A percentile compares a stretch with the other conserved stretches of the same genome.
Evolutionary conservation across 2,113 vertebrate genomes (phyloP).

Genomic region (Zingel zingel): DNA sequence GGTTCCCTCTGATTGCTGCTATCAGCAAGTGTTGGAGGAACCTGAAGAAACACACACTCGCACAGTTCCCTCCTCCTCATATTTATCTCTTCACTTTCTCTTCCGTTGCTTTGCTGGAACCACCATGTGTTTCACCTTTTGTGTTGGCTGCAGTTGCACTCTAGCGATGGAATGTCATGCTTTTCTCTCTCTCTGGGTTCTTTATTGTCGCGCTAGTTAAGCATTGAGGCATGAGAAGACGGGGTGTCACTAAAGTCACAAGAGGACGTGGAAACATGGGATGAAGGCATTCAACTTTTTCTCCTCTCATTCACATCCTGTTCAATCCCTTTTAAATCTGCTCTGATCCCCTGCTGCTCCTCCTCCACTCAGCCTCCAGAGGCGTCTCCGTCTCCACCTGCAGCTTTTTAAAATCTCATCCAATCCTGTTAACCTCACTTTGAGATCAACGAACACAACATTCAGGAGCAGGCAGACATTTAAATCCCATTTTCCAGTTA

Average conservation of each 20-base stretch:
- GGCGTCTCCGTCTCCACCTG: background rate
- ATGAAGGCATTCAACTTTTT: slow-evolving; percentile 10
- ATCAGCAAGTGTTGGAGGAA: slow-evolving; percentile 18
- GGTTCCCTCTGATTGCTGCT: slow-evolving; percentile 3
- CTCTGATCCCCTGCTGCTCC: slow-evolving; percentile 25
- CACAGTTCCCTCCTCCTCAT: slow-evolving; percentile 11
- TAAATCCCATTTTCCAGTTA: slow-evolving; percentile 8
- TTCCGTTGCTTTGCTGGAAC: slow-evolving; percentile 19
- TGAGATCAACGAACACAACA: background rate
- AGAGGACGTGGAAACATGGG: background rate
- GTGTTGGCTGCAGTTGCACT: background rate
- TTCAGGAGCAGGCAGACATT: background rate
- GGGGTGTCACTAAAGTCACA: background rate
- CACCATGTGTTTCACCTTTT: background rate
- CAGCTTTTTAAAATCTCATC: slow-evolving; percentile 18
- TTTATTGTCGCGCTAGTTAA: background rate
- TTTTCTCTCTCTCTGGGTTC: background rate
- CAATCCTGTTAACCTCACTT: slow-evolving; percentile 28
- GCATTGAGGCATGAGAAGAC: background rate
- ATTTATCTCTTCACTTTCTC: slow-evolving; percentile 29
- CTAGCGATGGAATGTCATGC: background rate
- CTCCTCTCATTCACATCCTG: slow-evolving; percentile 11
- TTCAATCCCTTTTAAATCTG: slow-evolving; percentile 29
- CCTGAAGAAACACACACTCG: background rate
- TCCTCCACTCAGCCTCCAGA: background rate